phyloP scores from a whole-genome alignment of 2,888 invertebrate species.

The Baccha elongata region DNA sequence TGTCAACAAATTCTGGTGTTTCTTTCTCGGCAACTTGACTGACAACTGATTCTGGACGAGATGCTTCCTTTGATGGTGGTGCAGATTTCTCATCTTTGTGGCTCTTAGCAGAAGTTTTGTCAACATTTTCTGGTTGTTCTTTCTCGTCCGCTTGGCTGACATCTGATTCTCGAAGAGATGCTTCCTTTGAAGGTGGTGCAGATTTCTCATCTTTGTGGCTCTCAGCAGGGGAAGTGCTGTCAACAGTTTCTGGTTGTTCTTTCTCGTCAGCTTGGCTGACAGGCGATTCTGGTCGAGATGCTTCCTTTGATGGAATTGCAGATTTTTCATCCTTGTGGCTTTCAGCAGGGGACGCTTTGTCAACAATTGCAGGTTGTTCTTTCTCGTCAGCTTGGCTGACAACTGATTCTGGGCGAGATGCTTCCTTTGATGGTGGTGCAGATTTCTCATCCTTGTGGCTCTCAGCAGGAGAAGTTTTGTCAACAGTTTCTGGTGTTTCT shows the following conservation, averaged over 20 bases:
- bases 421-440: conserved; percentile 31
- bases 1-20: conserved; percentile 64
- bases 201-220: neutral
- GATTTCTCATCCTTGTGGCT: conserved; percentile 64
- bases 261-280: neutral
- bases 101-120: conserved; percentile 27
- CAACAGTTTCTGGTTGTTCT: neutral
- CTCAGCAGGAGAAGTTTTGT: conserved; percentile 66
- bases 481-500: conserved; percentile 74
- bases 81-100: conserved; percentile 61
- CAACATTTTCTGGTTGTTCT: too few species aligned
- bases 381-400: conserved; percentile 59
- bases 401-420: conserved; percentile 58
- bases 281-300: conserved; percentile 57
- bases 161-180: neutral
- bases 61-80: conserved; percentile 67
- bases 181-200: neutral
- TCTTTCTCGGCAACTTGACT: conserved; percentile 66
- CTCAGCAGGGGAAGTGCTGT: neutral
- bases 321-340: conserved; percentile 65
- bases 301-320: conserved; percentile 40
- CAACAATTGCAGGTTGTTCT: conserved; percentile 76
- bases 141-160: conserved; percentile 30
- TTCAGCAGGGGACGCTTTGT: conserved; percentile 63
- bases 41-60: conserved; percentile 67